Evolutionary conservation across 2,888 invertebrate species (phyloP), one percentile per base, ranked within the genome.

Genomic region (Ornithoptera alexandrae): DNA sequence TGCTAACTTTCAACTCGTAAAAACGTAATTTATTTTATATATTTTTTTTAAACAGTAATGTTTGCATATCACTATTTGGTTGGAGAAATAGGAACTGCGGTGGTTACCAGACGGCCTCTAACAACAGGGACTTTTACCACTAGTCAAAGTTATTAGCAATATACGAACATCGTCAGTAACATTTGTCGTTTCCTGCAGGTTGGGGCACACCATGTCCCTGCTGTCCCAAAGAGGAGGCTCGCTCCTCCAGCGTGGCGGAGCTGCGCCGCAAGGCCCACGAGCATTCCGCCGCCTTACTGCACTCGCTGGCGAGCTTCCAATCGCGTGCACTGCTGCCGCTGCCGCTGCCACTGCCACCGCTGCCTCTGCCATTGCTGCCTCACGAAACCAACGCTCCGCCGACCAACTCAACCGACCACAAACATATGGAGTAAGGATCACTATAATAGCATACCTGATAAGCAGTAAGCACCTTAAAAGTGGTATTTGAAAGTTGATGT

Each of bases 191-290:
- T 69, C 20, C 15, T 70, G 39, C 93, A 95, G 96, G 95, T 73
- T 96, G 96, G 89, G 95, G 96, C 20, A 95, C 96, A 0, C 93
- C 96, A 0, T 97, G 97, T 82, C 96, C 96, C 0, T 97, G 96
- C 83, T 97, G 97, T 81, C 96, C 97, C 8, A 94, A 91, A 74
- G 92, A 94, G 74, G 96, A 97, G 84, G 96, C 96, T 56, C 94
- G 97, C 57, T 96, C 96, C 7, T 96, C 96, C 77, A 98, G 97
- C 86, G 97, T 98, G 24, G 98, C 98, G 0, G 98, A 98, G 79
- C 93, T 98, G 60, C 93, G 98, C 10, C 94, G 98, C 67, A 98
- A 98, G 84, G 98, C 98, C 1, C 97, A 98, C 86, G 98, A 98
- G 83, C 98, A 98, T 86, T 97, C 98, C 0, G 98, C 98, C 1